These are phyloP conservation scores for Thaumetopoea pityocampa DNA, from an alignment of 1,140 invertebrate species.

Conservation along the genomic window DNA sequence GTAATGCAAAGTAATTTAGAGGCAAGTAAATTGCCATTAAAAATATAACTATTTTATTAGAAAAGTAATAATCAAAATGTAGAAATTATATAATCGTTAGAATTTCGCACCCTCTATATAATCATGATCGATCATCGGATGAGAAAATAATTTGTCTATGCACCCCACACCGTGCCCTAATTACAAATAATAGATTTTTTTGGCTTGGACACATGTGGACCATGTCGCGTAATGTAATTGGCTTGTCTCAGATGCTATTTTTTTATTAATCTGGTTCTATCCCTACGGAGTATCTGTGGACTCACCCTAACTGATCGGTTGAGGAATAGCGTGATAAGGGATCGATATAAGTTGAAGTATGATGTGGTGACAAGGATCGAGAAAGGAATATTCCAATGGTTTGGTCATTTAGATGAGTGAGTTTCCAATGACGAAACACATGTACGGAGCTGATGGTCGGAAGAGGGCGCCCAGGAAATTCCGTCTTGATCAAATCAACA, in stretches of 20 bases:
- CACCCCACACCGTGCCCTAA: slow-evolving; percentile 43
- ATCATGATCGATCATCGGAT: slow-evolving; percentile 48
- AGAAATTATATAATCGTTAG: slow-evolving; percentile 9
- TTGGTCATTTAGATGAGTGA: no score
- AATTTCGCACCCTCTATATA: slow-evolving; percentile 38
- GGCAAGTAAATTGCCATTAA: background rate
- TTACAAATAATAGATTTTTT: slow-evolving; percentile 48
- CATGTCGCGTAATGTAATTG: slow-evolving; percentile 18
- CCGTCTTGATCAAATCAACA: no score
- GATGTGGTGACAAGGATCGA: no score
- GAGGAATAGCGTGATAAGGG: no score
- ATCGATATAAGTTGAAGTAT: no score
- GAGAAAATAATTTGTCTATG: slow-evolving; percentile 64
- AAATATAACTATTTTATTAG: background rate
- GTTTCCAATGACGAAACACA: no score
- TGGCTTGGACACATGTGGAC: slow-evolving; percentile 38
- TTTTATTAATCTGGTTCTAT: background rate
- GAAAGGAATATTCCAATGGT: no score
- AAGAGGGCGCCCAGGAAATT: no score
- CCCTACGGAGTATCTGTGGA: no score
- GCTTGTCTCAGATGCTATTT: background rate
- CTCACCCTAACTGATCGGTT: no score
- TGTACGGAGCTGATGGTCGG: no score
- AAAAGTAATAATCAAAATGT: slow-evolving; percentile 1
- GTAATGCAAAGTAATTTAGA: background rate